phyloP scores from a whole-genome alignment of 2,888 invertebrate species.

The Pterobdella sp. region DNA sequence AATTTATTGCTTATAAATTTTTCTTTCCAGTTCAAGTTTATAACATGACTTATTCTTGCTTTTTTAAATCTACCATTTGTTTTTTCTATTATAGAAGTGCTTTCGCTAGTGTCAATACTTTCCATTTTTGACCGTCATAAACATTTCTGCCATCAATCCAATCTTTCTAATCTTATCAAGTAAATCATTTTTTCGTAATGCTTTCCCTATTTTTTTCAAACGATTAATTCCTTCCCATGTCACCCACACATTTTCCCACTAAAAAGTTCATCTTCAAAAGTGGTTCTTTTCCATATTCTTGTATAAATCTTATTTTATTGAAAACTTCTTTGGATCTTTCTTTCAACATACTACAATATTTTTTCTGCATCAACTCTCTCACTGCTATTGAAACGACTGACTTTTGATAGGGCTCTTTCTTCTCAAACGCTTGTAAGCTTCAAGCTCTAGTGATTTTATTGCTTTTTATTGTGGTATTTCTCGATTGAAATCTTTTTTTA shows the following conservation, averaged over 20 bases:
- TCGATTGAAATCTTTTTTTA: background rate
- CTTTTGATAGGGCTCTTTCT: background rate
- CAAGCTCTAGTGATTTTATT: background rate
- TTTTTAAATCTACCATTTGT: background rate
- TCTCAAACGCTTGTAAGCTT: background rate
- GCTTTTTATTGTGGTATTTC: background rate
- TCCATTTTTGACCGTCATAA: background rate
- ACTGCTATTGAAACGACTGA: background rate
- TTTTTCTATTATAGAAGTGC: background rate
- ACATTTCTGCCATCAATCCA: background rate
- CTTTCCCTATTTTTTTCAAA: background rate
- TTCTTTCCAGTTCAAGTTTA: background rate
- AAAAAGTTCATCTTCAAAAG: background rate
- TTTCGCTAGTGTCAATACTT: background rate
- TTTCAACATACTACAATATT: background rate
- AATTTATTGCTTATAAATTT: conserved; percentile 11
- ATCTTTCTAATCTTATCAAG: background rate
- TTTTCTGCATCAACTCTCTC: no score
- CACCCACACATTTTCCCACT: background rate
- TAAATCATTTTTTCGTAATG: background rate
- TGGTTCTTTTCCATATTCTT: no score
- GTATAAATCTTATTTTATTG: no score
- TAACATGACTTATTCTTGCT: background rate
- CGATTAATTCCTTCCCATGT: background rate
- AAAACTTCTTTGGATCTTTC: no score